Conservation (phyloP, 2,113 vertebrate genomes). For the Paramormyrops kingsleyae region DNA sequence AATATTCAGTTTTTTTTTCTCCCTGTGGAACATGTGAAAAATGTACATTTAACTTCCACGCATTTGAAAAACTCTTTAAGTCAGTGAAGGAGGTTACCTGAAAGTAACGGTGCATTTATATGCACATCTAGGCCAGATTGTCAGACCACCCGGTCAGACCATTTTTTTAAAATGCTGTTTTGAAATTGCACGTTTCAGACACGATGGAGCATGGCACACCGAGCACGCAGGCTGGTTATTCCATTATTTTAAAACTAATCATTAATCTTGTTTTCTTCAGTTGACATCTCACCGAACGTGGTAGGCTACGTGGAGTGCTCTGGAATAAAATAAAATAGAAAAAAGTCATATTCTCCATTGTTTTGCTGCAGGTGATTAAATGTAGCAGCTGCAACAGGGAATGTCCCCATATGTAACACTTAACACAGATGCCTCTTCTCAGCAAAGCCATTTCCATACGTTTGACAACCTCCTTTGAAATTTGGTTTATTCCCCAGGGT, state of each 20-base stretch:
- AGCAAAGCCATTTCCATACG: neutral
- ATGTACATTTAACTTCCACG: neutral
- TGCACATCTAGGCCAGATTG: neutral
- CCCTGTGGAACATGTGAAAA: neutral
- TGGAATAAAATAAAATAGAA: neutral
- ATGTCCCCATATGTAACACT: neutral
- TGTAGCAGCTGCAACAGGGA: neutral
- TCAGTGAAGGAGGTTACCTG: neutral
- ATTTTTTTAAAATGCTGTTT: neutral
- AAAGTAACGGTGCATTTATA: neutral
- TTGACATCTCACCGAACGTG: neutral
- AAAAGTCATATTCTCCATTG: neutral
- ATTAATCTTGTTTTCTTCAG: neutral
- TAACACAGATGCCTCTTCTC: neutral
- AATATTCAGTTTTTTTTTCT: neutral
- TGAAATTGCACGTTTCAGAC: neutral
- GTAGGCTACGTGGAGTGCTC: neutral
- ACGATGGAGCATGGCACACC: neutral
- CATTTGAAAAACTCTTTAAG: neutral
- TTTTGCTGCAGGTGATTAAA: neutral
- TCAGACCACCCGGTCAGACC: neutral
- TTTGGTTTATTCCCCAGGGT: neutral
- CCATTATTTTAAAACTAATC: neutral
- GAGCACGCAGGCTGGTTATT: neutral
- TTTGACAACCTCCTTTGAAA: neutral